Evolutionary conservation across 1,140 invertebrate genomes (phyloP).

Genomic region (Sitophilus oryzae): DNA sequence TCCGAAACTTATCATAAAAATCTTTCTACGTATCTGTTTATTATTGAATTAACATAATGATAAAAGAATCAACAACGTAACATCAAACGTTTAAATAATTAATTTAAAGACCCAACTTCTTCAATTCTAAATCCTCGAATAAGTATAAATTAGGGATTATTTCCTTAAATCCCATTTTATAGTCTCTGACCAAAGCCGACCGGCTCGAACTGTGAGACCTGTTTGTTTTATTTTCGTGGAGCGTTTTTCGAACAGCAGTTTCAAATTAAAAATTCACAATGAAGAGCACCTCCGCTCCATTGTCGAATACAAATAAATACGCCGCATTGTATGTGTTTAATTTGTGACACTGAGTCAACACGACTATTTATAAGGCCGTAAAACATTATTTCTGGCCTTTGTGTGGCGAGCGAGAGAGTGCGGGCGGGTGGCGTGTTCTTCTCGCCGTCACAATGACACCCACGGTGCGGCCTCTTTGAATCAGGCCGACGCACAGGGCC

Average conservation of each 20-base stretch:
- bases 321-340: constrained; percentile 7
- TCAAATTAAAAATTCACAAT: constrained; percentile 7
- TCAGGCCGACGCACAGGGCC: constrained; percentile 16
- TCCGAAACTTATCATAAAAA: no score
- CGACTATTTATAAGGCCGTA: constrained; percentile 25
- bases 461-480: constrained; percentile 19
- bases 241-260: not conserved
- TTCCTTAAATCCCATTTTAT: no score
- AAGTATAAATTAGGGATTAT: no score
- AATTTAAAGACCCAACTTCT: no score
- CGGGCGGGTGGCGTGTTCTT: constrained; percentile 23
- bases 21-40: no score
- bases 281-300: not conserved
- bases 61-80: no score
- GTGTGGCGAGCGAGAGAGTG: constrained; percentile 15
- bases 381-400: constrained; percentile 19
- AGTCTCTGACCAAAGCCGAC: no score
- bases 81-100: no score
- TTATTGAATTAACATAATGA: no score
- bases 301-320: constrained; percentile 10
- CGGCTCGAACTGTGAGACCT: not conserved
- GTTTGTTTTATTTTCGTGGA: not conserved
- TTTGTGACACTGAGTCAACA: constrained; percentile 20
- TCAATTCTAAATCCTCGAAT: no score
- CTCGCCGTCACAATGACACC: constrained; percentile 23